Evolutionary conservation across 2,113 vertebrate species (phyloP).

Genomic region (Cygnus atratus): DNA sequence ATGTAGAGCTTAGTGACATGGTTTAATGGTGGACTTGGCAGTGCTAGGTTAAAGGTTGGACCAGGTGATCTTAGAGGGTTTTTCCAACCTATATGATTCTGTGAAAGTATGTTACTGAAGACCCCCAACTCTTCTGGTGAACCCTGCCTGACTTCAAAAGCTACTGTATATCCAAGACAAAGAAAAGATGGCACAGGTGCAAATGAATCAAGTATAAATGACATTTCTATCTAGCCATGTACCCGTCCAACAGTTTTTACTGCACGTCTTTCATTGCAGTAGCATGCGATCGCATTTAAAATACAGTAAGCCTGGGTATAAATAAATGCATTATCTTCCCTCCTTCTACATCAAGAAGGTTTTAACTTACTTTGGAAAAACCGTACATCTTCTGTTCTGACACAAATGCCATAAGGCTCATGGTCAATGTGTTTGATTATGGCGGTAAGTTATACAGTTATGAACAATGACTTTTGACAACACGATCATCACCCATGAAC

Average conservation of each 20-base stretch:
- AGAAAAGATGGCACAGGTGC: neutral
- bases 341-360: neutral
- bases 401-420: neutral
- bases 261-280: neutral
- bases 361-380: neutral
- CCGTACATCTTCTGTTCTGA: neutral
- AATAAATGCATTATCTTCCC: neutral
- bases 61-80: no score
- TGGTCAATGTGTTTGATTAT: neutral
- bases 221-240: neutral
- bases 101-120: neutral
- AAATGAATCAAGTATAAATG: neutral
- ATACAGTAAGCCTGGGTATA: neutral
- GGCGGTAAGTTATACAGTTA: neutral
- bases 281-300: neutral
- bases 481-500: neutral
- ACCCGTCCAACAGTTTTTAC: neutral
- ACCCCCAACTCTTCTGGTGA: neutral
- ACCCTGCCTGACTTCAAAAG: neutral
- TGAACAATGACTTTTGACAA: neutral
- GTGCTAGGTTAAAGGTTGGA: no score
- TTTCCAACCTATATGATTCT: no score
- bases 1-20: no score
- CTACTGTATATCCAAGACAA: neutral
- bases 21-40: no score